phyloP scores from a whole-genome alignment of 92 coral and sea anemone genomes.

The Palythoa grandis region DNA sequence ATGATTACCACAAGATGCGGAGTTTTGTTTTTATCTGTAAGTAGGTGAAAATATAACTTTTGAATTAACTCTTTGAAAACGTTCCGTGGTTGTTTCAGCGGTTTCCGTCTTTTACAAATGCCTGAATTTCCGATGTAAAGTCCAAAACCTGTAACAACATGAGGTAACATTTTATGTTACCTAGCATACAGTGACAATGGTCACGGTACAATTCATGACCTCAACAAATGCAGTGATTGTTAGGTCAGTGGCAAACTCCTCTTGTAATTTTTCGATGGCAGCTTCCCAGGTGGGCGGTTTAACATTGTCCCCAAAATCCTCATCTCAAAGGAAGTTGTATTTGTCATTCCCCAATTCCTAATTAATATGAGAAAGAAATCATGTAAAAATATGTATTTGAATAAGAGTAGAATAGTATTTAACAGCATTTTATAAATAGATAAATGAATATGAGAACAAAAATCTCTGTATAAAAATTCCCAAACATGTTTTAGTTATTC shows the following conservation, averaged over 20 bases:
- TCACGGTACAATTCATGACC: conserved; percentile 34
- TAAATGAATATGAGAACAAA: background rate
- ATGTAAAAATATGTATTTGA: conserved; percentile 5
- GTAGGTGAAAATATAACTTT: background rate
- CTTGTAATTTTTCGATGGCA: conserved; percentile 16
- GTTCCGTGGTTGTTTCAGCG: conserved; percentile 7
- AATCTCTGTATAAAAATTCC: background rate
- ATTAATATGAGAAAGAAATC: conserved; percentile 16
- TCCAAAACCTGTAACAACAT: conserved; percentile 18
- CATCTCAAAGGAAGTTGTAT: conserved; percentile 17
- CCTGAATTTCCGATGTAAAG: conserved; percentile 3
- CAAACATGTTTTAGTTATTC: background rate
- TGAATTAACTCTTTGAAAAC: background rate
- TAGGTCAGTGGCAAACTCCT: conserved; percentile 28
- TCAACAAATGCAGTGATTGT: conserved; percentile 28
- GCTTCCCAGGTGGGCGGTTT: conserved; percentile 7
- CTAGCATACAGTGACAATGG: conserved; percentile 27
- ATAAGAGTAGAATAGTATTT: conserved; percentile 3
- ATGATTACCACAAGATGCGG: background rate
- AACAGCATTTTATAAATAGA: conserved; percentile 1
- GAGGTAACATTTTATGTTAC: conserved; percentile 22
- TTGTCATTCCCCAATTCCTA: conserved; percentile 17
- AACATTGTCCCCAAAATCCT: conserved; percentile 10
- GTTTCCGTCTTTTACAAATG: conserved; percentile 10
- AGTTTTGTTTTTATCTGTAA: background rate